phyloP scores from a whole-genome alignment of 1,140 invertebrate species.

The Platyura marginata region DNA sequence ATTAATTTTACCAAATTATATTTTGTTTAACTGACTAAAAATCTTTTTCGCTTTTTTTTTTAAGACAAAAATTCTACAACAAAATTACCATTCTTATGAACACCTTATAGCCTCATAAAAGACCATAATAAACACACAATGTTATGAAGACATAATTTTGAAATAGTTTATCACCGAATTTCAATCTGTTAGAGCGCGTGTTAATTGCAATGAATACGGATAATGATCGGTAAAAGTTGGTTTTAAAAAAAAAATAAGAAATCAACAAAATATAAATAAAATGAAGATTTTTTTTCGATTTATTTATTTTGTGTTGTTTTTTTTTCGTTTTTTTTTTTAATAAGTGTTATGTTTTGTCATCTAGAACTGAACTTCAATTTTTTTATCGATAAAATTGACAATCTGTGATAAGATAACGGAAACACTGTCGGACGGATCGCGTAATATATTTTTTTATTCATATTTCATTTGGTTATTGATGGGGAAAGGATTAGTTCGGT shows the following conservation, averaged over 20 bases:
- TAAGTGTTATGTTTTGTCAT: too few relatives aligned
- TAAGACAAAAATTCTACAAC: neutral
- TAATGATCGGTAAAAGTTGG: too few relatives aligned
- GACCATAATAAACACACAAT: too few relatives aligned
- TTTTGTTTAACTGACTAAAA: neutral
- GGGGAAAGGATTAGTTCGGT: neutral
- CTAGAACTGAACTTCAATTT: neutral
- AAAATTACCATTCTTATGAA: neutral
- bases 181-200: neutral
- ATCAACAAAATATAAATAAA: too few relatives aligned
- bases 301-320: too few relatives aligned
- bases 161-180: neutral
- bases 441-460: neutral
- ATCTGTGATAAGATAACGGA: neutral
- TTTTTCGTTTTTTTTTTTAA: too few relatives aligned
- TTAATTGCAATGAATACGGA: too few relatives aligned
- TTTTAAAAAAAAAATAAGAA: too few relatives aligned
- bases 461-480: neutral
- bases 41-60: neutral
- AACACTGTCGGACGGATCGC: neutral
- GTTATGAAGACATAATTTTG: too few relatives aligned
- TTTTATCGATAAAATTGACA: neutral
- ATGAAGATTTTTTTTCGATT: too few relatives aligned
- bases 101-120: too few relatives aligned
- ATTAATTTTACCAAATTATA: neutral